Evolutionary conservation across 2,797 vertebrate genomes (phyloP).

Genomic region (Eidolon dupreanum): DNA sequence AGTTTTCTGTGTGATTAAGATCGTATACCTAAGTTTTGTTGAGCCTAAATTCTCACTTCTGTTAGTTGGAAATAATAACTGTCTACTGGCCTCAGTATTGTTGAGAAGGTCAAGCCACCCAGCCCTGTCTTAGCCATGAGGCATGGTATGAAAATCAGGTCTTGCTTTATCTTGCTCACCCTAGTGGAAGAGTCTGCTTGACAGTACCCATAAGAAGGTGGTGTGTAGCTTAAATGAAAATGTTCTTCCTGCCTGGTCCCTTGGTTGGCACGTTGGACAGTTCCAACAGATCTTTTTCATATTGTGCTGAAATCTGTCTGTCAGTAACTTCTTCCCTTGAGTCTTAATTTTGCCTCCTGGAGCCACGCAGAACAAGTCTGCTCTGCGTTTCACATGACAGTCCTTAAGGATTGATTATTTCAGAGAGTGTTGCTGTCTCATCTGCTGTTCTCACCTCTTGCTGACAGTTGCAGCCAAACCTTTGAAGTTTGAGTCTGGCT

Average conservation of each 20-base stretch:
- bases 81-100: neutral
- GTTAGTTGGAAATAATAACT: neutral
- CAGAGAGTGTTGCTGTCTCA: constrained; percentile 15
- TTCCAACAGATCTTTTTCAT: neutral
- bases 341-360: constrained; percentile 10
- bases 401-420: constrained; percentile 21
- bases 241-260: neutral
- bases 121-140: neutral
- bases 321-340: neutral
- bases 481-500: constrained; percentile 38
- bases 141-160: neutral
- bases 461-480: constrained; percentile 59
- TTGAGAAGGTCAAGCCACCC: neutral
- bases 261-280: neutral
- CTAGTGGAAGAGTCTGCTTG: neutral
- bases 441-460: constrained; percentile 61
- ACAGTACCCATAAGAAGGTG: neutral
- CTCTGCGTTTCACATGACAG: neutral
- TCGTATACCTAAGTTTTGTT: neutral
- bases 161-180: neutral
- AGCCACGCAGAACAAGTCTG: neutral
- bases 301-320: neutral
- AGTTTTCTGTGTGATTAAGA: neutral
- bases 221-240: neutral
- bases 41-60: neutral